Percentiles rank a stretch among this genome's conserved stretches.
Evolutionary conservation across 2,113 vertebrate species (phyloP).

Genomic region (Eidolon helvum): DNA sequence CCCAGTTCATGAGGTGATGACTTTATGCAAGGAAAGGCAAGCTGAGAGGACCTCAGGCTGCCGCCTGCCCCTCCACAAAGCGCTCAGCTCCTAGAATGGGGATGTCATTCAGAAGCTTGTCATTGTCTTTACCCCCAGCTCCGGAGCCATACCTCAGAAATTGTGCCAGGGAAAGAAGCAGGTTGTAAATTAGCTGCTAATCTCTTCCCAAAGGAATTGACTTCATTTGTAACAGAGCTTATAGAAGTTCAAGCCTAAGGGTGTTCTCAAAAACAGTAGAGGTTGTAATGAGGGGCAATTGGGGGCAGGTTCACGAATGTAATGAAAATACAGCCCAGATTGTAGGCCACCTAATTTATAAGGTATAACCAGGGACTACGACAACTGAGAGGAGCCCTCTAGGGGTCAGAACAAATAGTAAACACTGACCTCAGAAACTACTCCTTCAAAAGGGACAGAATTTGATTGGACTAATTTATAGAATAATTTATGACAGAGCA

Average conservation of each 20-base stretch:
- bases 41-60: neutral
- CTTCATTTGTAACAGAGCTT: neutral
- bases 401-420: neutral
- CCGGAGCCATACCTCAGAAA: neutral
- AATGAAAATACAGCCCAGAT: neutral
- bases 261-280: neutral
- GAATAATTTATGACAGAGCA: neutral
- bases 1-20: neutral
- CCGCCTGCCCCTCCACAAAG: neutral
- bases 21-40: neutral
- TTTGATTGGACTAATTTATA: neutral
- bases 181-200: neutral
- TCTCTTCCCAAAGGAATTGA: neutral
- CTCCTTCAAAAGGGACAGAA: neutral
- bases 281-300: neutral
- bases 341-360: neutral
- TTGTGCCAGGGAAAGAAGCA: neutral
- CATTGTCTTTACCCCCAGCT: neutral
- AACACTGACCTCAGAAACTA: neutral
- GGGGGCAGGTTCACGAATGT: neutral
- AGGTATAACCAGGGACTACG: neutral
- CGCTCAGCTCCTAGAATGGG: neutral
- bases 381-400: neutral
- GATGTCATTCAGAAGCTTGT: neutral
- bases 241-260: neutral